phyloP scores from a whole-genome alignment of 1,140 invertebrate genomes.

The Scaptodrosophila lebanonensis region DNA sequence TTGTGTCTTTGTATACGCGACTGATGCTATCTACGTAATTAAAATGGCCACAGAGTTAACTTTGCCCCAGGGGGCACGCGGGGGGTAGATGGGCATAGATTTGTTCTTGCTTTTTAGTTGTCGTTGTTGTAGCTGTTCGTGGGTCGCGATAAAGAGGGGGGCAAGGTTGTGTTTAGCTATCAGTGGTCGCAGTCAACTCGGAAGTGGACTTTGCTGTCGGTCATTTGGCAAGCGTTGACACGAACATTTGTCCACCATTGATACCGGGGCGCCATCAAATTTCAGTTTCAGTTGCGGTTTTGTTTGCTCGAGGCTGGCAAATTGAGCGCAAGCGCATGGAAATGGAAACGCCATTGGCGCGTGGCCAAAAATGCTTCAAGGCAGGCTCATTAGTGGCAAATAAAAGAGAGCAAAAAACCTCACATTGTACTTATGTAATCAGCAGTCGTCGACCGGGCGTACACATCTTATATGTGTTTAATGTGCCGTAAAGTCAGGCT shows the following conservation, averaged over 20 bases:
- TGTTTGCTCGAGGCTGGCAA: background rate
- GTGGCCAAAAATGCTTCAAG: background rate
- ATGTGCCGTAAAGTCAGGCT: slow-evolving; percentile 22
- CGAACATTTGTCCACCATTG: slow-evolving; percentile 35
- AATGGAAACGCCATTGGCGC: slow-evolving; percentile 6
- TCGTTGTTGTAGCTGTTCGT: no score
- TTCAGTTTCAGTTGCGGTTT: slow-evolving; percentile 16
- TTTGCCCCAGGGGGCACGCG: no score
- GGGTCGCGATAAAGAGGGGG: no score
- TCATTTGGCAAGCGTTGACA: background rate
- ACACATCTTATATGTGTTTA: slow-evolving; percentile 18
- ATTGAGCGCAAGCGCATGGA: background rate
- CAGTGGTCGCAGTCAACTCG: slow-evolving; percentile 1
- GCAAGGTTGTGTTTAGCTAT: background rate
- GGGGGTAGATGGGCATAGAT: no score
- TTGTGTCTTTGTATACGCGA: no score
- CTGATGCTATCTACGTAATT: no score
- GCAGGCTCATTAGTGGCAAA: background rate
- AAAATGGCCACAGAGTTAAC: no score
- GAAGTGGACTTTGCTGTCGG: slow-evolving; percentile 23
- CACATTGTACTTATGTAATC: no score
- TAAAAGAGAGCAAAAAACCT: background rate
- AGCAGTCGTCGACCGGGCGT: slow-evolving; percentile 1
- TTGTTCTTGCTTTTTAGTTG: no score
- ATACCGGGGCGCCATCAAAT: slow-evolving; percentile 11